These are phyloP conservation scores for Pyrochroa serraticornis DNA, from an alignment of 2,888 invertebrate species.

Conservation along the genomic window DNA sequence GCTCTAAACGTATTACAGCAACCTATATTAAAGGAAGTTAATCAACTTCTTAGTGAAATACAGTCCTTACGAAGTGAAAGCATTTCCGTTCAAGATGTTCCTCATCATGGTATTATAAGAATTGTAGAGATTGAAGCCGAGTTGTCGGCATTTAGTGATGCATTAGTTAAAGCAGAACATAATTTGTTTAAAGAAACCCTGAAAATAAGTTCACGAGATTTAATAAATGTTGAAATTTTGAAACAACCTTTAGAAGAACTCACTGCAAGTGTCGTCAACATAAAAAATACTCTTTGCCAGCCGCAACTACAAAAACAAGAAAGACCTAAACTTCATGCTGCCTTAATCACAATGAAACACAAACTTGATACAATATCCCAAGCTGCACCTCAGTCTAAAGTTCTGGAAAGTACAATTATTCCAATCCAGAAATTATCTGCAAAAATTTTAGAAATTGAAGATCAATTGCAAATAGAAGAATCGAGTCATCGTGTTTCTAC, in stretches of 20 bases:
- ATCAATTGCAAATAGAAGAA: background rate
- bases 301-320: conserved; percentile 3
- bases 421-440: conserved; percentile 6
- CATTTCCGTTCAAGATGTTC: background rate
- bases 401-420: background rate
- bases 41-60: background rate
- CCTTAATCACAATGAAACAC: conserved; percentile 26
- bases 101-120: conserved; percentile 33
- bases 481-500: background rate
- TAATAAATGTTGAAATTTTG: background rate
- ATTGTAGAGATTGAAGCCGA: conserved; percentile 21
- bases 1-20: too few relatives aligned
- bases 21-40: background rate
- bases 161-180: conserved; percentile 1
- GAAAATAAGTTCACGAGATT: background rate
- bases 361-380: conserved; percentile 14
- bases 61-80: background rate
- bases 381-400: background rate
- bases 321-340: conserved; percentile 7
- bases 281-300: background rate
- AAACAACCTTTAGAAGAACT: conserved; percentile 18
- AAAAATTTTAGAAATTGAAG: conserved; percentile 6
- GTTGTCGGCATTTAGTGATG: background rate
- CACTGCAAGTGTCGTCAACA: background rate
- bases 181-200: background rate